Percentiles rank a stretch among this genome's conserved stretches.
phyloP scores from a whole-genome alignment of 2,113 vertebrate species.

The Nannobrachium achirus region DNA sequence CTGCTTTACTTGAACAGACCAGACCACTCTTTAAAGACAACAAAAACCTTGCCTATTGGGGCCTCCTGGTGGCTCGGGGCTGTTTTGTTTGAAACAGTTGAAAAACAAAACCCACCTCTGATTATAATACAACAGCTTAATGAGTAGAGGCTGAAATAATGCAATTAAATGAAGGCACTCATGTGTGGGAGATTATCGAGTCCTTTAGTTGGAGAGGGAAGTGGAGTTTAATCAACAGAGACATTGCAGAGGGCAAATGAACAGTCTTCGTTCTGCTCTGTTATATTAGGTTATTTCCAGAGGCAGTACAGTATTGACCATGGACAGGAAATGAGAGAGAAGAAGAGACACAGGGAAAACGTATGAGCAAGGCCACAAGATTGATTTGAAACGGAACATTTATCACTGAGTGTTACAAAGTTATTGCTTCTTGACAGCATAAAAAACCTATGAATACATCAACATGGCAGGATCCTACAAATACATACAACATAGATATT shows the following conservation, averaged over 20 bases:
- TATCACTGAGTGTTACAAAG: too few species aligned
- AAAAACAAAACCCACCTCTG: too few species aligned
- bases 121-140: conserved; percentile 43
- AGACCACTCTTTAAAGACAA: too few species aligned
- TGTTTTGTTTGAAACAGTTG: too few species aligned
- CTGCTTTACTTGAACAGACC: too few species aligned
- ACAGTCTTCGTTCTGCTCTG: conserved; percentile 10
- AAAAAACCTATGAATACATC: too few species aligned
- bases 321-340: background rate
- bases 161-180: conserved; percentile 62
- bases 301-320: background rate
- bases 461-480: too few species aligned
- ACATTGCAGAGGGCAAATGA: conserved; percentile 39
- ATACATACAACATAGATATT: too few species aligned
- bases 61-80: too few species aligned
- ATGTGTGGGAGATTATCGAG: conserved; percentile 58
- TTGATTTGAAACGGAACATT: background rate
- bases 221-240: conserved; percentile 47
- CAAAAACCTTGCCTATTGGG: too few species aligned
- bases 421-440: too few species aligned
- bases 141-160: conserved; percentile 50
- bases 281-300: conserved; percentile 3
- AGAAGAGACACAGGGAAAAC: background rate
- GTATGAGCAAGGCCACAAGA: background rate
- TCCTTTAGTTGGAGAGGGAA: conserved; percentile 31